Percentiles rank a stretch among this genome's conserved stretches.
phyloP scores from a whole-genome alignment of 2,888 invertebrate species.

The Drosophila borealis region DNA sequence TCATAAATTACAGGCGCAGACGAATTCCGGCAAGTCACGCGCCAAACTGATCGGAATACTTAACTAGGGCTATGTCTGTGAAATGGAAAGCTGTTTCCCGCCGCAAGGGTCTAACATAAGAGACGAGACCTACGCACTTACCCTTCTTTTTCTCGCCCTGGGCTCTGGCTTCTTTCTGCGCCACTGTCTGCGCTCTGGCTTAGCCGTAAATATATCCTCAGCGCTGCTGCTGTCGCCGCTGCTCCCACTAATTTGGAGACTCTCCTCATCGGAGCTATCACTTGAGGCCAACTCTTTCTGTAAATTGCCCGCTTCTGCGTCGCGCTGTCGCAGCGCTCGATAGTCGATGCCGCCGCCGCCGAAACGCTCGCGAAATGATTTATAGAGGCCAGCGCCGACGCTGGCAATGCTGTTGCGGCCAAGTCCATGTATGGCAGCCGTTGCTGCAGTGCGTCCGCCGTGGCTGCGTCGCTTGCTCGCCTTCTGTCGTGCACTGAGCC shows the following conservation, averaged over 20 bases:
- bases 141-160: constrained; percentile 51
- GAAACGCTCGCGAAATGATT: constrained; percentile 70
- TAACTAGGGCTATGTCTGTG: constrained; percentile 26
- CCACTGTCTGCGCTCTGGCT: constrained; percentile 56
- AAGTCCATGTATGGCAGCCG: constrained; percentile 56
- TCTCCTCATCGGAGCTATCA: constrained; percentile 50
- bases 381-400: constrained; percentile 63
- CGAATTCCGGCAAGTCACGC: constrained; percentile 34
- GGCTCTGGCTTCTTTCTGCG: constrained; percentile 53
- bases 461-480: constrained; percentile 33
- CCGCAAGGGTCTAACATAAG: constrained; percentile 6
- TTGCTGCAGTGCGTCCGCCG: constrained; percentile 37
- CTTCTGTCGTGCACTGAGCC: constrained; percentile 24
- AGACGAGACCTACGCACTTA: constrained; percentile 34
- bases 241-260: constrained; percentile 40
- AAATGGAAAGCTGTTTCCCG: constrained; percentile 58
- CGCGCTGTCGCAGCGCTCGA: constrained; percentile 68
- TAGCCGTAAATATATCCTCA: constrained; percentile 74
- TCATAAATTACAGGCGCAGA: constrained; percentile 42
- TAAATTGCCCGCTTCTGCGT: constrained; percentile 62
- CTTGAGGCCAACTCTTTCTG: constrained; percentile 27
- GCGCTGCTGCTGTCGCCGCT: constrained; percentile 62
- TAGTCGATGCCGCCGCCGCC: constrained; percentile 53
- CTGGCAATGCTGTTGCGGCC: constrained; percentile 51
- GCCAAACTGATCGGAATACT: constrained; percentile 56